Evolutionary conservation across 2,113 vertebrate species (phyloP).

Genomic region (Aplodontia rufa): DNA sequence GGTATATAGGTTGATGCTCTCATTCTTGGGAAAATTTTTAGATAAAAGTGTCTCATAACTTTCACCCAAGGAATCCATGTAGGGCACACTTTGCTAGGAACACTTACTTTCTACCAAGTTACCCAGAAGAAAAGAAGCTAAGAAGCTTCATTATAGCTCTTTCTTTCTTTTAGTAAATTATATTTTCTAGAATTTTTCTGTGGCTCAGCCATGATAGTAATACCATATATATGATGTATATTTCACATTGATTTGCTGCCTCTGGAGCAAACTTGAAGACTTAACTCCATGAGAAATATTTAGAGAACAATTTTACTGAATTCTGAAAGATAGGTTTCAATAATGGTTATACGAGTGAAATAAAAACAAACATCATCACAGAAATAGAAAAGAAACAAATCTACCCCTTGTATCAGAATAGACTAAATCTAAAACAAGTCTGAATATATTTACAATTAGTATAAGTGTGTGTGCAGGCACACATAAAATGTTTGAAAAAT

Average conservation of each 20-base stretch:
- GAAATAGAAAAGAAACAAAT: neutral
- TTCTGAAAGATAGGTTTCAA: neutral
- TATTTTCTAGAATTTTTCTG: neutral
- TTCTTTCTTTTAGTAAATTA: neutral
- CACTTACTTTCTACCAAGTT: neutral
- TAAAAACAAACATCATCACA: conserved; percentile 1
- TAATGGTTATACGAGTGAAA: neutral
- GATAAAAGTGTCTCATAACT: neutral
- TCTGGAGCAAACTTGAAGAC: neutral
- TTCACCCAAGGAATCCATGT: neutral
- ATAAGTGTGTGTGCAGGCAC: rapidly evolving
- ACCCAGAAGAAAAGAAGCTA: neutral
- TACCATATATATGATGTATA: neutral
- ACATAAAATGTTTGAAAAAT: neutral
- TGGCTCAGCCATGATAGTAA: neutral
- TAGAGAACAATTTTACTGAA: neutral
- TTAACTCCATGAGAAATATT: neutral
- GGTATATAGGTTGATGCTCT: neutral
- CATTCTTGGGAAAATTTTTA: neutral
- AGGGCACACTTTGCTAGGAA: neutral
- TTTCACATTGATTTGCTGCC: neutral
- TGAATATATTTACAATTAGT: neutral
- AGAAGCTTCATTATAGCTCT: neutral
- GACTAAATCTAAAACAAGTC: conserved; percentile 8
- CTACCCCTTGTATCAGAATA: neutral